phyloP scores from a whole-genome alignment of 1,140 invertebrate genomes.

The Potamilus streckersoni region DNA sequence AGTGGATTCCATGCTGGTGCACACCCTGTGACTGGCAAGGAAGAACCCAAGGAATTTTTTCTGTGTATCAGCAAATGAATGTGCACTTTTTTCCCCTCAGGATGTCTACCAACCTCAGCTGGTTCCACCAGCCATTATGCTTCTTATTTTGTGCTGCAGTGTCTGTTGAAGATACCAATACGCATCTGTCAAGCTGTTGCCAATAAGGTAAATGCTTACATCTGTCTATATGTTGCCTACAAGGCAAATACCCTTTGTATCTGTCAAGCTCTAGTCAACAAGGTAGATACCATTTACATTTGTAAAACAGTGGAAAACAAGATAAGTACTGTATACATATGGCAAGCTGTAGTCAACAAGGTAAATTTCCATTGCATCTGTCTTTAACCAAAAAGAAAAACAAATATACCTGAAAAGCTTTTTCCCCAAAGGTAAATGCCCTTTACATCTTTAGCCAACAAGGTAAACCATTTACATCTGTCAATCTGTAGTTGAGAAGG shows the following conservation, averaged over 20 bases:
- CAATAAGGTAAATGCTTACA: slow-evolving; percentile 49
- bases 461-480: slow-evolving; percentile 46
- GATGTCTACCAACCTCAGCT: too few relatives aligned
- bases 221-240: slow-evolving; percentile 52
- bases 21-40: too few relatives aligned
- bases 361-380: too few relatives aligned
- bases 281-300: slow-evolving; percentile 14
- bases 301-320: slow-evolving; percentile 55
- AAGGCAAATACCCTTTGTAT: slow-evolving; percentile 39
- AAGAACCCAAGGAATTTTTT: too few relatives aligned
- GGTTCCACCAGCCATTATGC: slow-evolving; percentile 15
- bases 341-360: background rate
- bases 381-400: slow-evolving; percentile 53
- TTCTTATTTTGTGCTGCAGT: slow-evolving; percentile 56
- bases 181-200: slow-evolving; percentile 53
- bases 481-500: slow-evolving; percentile 20
- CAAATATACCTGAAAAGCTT: too few relatives aligned
- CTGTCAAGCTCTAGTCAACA: background rate
- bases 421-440: too few relatives aligned
- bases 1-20: too few relatives aligned
- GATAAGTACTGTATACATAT: slow-evolving; percentile 29
- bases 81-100: too few relatives aligned
- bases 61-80: too few relatives aligned
- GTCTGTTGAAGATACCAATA: slow-evolving; percentile 51
- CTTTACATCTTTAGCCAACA: too few relatives aligned